phyloP scores from a whole-genome alignment of 2,113 vertebrate species.

The Sarotherodon lohbergeri region DNA sequence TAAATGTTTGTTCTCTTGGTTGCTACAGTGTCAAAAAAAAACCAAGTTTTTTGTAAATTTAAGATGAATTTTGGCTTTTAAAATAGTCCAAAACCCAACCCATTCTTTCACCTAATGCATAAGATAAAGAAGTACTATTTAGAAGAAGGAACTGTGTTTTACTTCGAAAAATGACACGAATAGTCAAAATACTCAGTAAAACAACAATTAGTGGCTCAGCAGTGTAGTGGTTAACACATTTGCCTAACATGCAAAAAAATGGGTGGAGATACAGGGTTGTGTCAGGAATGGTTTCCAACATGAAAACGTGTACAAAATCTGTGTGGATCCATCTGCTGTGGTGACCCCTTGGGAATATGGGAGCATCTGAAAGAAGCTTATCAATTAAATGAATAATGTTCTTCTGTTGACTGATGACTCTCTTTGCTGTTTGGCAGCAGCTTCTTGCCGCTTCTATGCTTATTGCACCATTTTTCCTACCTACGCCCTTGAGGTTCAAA shows the following conservation, averaged over 20 bases:
- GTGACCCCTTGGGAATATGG: fast-evolving
- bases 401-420: background rate
- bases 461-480: background rate
- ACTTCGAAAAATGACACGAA: background rate
- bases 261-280: background rate
- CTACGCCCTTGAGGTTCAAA: background rate
- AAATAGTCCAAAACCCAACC: background rate
- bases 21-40: background rate
- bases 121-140: background rate
- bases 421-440: background rate
- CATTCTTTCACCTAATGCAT: background rate
- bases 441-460: background rate
- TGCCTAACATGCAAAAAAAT: background rate
- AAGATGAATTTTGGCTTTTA: background rate
- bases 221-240: background rate
- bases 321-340: background rate
- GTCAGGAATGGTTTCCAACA: background rate
- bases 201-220: background rate
- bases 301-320: background rate
- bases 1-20: background rate
- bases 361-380: background rate
- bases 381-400: background rate
- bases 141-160: background rate
- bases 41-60: background rate
- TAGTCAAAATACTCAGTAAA: background rate